Base-by-base conservation (phyloP, 1,140 invertebrate genomes). In the Matsumurasca onukii region DNA sequence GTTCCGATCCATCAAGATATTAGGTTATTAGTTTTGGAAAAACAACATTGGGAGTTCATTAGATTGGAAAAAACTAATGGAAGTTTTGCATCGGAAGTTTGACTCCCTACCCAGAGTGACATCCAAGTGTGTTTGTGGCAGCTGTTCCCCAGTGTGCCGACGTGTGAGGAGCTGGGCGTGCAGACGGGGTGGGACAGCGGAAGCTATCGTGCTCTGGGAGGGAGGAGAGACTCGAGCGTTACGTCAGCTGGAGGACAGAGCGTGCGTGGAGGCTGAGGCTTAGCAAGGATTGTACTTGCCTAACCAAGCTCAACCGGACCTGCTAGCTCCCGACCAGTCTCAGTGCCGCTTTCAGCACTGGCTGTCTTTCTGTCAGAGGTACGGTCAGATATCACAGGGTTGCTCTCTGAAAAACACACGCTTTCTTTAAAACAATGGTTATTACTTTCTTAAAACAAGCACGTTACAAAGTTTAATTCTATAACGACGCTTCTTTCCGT, bases 221-320 rank as follows among this genome's bases (percentile, higher is more conserved):
- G 90, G 90, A 1, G 90, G 90, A 0, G 90, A 92, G 76, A 85
- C 82, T 0, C 79, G 85, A 49, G 89, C 89, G 0, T 75, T 91
- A 24, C 73, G 80, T 30, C 80, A 84, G 66, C 78, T 87, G 67
- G 72, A 79, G 49, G 78, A 84, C 39, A 78, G 86, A 0, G 77
- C 87, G 1, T 78, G 79, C 34, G 80, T 87, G 0, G 86, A 88
- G 75, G 79, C 83, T 66, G 78, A 84, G 30, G 85, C 86, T 0
- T 88, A 88, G 75, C 69, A 73, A 73, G 73, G 74, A 52, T 22
- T 15, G 49, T 75, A 72, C 39, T 76, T 89, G 71, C 88, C 89
- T 1, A 90, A 90, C 66, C 88, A 90, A 76, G 82, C 83, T 1
- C 82, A 82, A 71, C 89, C 89, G 0, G 88, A 91, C 71, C 80